phyloP scores from a whole-genome alignment of 2,888 invertebrate genomes.

The Megaustenia siamemsis region DNA sequence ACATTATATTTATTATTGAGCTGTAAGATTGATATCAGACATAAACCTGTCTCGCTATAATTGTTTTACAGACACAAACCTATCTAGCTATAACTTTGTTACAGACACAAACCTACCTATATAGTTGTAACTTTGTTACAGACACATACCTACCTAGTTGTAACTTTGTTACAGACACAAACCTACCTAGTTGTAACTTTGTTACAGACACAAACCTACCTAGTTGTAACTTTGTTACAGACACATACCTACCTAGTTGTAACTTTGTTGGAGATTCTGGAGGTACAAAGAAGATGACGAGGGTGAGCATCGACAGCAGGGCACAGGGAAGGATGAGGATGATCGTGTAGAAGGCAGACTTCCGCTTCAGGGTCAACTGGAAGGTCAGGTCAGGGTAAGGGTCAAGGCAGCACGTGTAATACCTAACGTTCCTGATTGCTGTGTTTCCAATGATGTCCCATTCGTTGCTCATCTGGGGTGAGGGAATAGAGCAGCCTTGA shows the following conservation, averaged over 20 bases:
- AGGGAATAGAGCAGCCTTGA: too few species aligned
- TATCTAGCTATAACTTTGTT: not conserved
- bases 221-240: not conserved
- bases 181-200: not conserved
- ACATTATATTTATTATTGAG: too few species aligned
- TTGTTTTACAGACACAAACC: not conserved
- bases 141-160: not conserved
- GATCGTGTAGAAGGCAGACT: conserved; percentile 78
- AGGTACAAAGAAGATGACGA: conserved; percentile 81
- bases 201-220: not conserved
- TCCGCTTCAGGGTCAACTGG: conserved; percentile 70
- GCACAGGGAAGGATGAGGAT: conserved; percentile 80
- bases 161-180: not conserved
- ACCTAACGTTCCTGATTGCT: conserved; percentile 73
- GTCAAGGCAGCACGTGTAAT: conserved; percentile 78
- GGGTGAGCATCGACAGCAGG: conserved; percentile 77
- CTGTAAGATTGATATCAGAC: too few species aligned
- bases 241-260: conserved; percentile 75
- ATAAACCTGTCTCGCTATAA: not conserved
- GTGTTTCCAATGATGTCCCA: conserved; percentile 77
- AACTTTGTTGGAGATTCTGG: conserved; percentile 80
- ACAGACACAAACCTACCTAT: not conserved
- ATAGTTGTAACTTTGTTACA: not conserved
- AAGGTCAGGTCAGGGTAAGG: conserved; percentile 79
- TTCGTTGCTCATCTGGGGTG: conserved; percentile 74